Evolutionary conservation across 1,140 invertebrate genomes (phyloP).

Genomic region (Brachionus rotundiformis): DNA sequence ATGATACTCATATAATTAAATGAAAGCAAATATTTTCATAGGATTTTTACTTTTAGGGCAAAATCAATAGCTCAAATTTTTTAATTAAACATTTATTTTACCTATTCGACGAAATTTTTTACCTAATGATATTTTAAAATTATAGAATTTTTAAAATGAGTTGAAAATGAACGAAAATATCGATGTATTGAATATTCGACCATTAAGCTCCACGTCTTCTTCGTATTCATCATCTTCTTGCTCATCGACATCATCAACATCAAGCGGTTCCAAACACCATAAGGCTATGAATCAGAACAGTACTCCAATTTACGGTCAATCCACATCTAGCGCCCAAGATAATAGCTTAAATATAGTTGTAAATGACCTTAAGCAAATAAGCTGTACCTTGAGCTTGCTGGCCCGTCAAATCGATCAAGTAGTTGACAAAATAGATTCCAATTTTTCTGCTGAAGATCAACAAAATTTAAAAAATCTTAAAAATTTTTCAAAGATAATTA

Average conservation of each 20-base stretch:
- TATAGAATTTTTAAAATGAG: background rate
- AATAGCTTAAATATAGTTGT: conserved; percentile 30
- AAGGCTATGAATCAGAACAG: background rate
- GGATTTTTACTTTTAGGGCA: background rate
- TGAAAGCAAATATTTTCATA: background rate
- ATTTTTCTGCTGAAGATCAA: background rate
- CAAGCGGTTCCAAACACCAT: background rate
- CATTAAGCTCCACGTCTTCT: conserved; percentile 29
- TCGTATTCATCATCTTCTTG: conserved; percentile 20
- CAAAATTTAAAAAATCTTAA: conserved; percentile 1
- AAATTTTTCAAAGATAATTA: conserved; percentile 35
- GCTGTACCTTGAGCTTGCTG: conserved; percentile 9
- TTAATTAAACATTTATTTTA: background rate
- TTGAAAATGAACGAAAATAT: conserved; percentile 23
- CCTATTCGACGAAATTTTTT: background rate
- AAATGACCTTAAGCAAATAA: conserved; percentile 27
- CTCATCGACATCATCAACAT: background rate
- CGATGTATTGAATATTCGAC: background rate
- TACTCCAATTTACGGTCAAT: background rate
- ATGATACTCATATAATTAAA: background rate
- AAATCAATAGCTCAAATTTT: conserved; percentile 10
- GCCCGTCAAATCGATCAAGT: conserved; percentile 51
- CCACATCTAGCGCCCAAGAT: background rate
- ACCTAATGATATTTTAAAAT: background rate
- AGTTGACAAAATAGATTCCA: conserved; percentile 21